These are phyloP conservation scores for Empidonax traillii DNA, from an alignment of 2,113 vertebrate species.

Conservation along the genomic window DNA sequence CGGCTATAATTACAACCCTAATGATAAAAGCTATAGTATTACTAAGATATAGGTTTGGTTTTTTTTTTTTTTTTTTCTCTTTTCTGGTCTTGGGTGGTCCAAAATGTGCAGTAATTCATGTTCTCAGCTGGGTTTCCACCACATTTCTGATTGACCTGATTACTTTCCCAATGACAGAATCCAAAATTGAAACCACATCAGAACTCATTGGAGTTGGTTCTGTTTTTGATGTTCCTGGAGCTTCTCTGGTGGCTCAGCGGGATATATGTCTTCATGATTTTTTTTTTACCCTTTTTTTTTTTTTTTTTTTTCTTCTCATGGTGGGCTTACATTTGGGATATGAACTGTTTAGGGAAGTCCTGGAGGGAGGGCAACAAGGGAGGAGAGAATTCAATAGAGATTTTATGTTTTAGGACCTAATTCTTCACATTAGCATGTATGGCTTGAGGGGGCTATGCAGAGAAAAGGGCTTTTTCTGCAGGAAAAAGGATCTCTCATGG, in stretches of 20 bases:
- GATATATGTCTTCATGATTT: slow-evolving; percentile 46
- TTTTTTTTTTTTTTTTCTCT: background rate
- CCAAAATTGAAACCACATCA: slow-evolving; percentile 72
- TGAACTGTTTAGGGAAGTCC: background rate
- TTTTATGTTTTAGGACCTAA: background rate
- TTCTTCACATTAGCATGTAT: background rate
- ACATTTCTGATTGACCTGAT: slow-evolving; percentile 71
- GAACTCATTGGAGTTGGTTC: slow-evolving; percentile 51
- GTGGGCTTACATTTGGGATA: background rate
- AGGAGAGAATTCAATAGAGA: background rate
- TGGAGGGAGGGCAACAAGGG: background rate
- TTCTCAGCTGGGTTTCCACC: slow-evolving; percentile 69
- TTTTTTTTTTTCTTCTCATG: background rate
- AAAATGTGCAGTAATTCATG: slow-evolving; percentile 67
- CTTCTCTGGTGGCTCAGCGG: slow-evolving; percentile 65
- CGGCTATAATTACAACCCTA: slow-evolving; percentile 16
- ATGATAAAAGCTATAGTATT: slow-evolving; percentile 61
- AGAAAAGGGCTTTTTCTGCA: background rate
- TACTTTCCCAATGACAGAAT: slow-evolving; percentile 69
- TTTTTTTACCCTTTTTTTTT: background rate
- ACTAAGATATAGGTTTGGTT: slow-evolving; percentile 3
- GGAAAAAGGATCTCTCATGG: background rate
- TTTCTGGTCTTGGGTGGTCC: slow-evolving; percentile 66
- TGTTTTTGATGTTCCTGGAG: slow-evolving; percentile 67
- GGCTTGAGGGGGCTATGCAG: background rate